Evolutionary conservation across 2,113 vertebrate genomes (phyloP), one percentile per base, ranked within the genome.

Genomic region (Gymnocephalus cernua): DNA sequence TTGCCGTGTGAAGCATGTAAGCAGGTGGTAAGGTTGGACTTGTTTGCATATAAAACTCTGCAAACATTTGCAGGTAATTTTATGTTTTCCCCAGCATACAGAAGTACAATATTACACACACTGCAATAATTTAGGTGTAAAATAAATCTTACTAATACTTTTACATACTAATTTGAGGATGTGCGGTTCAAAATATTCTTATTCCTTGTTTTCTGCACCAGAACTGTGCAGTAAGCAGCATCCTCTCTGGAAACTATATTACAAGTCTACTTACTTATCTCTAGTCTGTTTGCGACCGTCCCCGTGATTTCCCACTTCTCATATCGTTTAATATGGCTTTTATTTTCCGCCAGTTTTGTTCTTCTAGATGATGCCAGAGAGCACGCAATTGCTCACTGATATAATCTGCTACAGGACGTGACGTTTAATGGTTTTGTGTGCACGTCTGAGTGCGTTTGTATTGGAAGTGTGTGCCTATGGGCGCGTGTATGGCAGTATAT

Each of bases 311-410:
- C 80, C 73, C 83, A 66, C 47, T 75, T 77, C 66, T 84, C 75
- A 80, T 80, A 76, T 80, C 12, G 61, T 86, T 80, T 63, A 89
- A 82, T 84, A 83, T 56, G 76, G 69, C 82, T 92, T 88, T 84
- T 86, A 83, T 89, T 81, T 90, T 89, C 72, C 61, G 6, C 84
- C 75, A 62, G 50, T 85, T 85, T 83, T 83, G 68, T 83, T 74
- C 81, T 84, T 87, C 73, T 51, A 75, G 25, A 77, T 87, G 54
- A 79, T 90, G 77, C 72, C 23, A 75, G 54, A 65, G 66, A 88
- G 80, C 86, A 83, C 75, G n/a, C 76, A 91, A 93, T 91, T 91
- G 86, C 85, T 59, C 27, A 51, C 78, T 80, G 82, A 93, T 90
- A 82, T 89, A 85, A 92, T 88, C 80, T 83, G 69, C 79, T 65